Conservation (phyloP, 2,113 vertebrate species). For the Istiophorus platypterus region DNA sequence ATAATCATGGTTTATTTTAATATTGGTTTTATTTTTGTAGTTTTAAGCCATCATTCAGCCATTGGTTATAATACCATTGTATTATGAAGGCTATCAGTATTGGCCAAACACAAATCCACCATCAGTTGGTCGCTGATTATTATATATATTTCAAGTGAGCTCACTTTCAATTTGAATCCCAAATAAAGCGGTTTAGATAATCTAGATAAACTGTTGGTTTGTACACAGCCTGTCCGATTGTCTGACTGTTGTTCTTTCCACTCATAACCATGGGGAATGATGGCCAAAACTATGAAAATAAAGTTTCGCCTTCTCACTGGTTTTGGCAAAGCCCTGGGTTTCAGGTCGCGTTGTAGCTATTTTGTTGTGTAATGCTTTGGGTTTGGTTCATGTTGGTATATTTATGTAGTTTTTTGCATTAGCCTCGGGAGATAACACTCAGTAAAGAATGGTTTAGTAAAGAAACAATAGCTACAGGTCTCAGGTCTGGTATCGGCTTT, state of each 20-base stretch:
- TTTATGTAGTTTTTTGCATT: background rate
- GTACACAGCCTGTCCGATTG: background rate
- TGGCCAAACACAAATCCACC: background rate
- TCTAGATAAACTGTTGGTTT: background rate
- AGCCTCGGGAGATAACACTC: background rate
- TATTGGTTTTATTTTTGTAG: background rate
- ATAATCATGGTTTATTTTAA: slow-evolving; percentile 3
- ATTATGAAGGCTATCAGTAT: background rate
- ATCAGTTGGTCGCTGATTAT: background rate
- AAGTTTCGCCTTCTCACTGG: background rate
- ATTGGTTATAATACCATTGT: background rate
- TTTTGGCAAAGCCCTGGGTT: background rate
- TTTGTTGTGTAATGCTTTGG: background rate
- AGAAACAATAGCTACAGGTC: background rate
- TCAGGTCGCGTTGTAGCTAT: background rate
- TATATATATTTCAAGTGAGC: background rate
- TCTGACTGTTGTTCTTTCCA: background rate
- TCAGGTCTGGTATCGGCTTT: background rate
- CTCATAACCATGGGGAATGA: background rate
- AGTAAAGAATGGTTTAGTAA: background rate
- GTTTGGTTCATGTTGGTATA: background rate
- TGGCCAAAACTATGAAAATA: background rate
- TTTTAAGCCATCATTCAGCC: background rate
- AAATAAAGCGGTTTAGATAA: background rate
- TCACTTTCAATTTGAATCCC: background rate